Conservation (phyloP, 92 coral and sea anemone species). For the Zoanthus gigantus region DNA sequence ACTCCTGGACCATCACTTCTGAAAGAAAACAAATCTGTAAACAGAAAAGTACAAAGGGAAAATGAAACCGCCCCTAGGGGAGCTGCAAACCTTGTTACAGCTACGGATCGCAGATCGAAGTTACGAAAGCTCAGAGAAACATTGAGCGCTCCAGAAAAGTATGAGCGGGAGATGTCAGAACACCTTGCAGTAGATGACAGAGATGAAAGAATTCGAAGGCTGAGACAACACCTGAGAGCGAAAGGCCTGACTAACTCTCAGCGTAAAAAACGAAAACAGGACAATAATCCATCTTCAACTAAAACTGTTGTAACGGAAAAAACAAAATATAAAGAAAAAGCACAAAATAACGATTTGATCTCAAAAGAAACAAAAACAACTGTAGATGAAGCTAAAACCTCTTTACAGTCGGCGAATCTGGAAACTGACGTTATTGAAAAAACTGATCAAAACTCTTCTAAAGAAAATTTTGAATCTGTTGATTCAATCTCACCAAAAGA, state of each 20-base stretch:
- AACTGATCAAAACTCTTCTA: background rate
- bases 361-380: background rate
- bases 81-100: background rate
- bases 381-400: background rate
- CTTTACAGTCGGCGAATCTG: background rate
- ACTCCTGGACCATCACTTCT: slow-evolving; percentile 40
- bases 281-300: background rate
- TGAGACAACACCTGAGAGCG: slow-evolving; percentile 33
- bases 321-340: background rate
- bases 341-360: background rate
- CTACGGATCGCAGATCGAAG: slow-evolving; percentile 27
- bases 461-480: background rate
- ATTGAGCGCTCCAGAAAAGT: slow-evolving; percentile 23
- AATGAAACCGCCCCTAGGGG: background rate
- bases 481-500: background rate
- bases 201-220: slow-evolving; percentile 30
- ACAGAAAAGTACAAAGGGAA: background rate
- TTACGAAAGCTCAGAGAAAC: slow-evolving; percentile 38
- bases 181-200: slow-evolving; percentile 17
- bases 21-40: slow-evolving; percentile 28
- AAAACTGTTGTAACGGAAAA: background rate
- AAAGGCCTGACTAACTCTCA: slow-evolving; percentile 39
- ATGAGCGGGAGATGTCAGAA: background rate
- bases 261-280: background rate
- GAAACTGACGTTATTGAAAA: background rate